phyloP scores from a whole-genome alignment of 1,140 invertebrate genomes.

The Hyles vespertilio region DNA sequence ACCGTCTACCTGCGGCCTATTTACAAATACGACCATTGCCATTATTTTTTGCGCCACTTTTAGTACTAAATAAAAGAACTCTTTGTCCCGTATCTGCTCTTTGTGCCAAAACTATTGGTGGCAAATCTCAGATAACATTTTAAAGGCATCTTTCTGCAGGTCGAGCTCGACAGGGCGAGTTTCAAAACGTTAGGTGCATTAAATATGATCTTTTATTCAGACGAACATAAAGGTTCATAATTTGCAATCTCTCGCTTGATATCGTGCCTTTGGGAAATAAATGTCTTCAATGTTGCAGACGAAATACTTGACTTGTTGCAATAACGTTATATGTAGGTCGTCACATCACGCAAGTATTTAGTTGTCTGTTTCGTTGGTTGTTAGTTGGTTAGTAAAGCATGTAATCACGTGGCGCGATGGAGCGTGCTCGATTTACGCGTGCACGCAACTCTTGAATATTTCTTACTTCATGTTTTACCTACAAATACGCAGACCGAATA shows the following conservation, averaged over 20 bases:
- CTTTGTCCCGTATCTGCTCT: constrained; percentile 45
- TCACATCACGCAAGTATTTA: no score
- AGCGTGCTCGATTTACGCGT: constrained; percentile 41
- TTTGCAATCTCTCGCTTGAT: no score
- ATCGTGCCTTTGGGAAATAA: no score
- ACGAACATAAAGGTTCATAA: no score
- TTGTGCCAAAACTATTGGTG: constrained; percentile 37
- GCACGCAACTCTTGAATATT: constrained; percentile 29
- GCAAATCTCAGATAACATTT: constrained; percentile 16
- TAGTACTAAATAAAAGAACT: constrained; percentile 43
- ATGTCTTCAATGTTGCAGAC: no score
- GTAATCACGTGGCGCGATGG: constrained; percentile 53
- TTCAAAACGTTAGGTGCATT: no score
- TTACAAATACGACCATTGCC: constrained; percentile 61
- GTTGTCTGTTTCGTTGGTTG: constrained; percentile 36
- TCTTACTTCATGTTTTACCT: no score
- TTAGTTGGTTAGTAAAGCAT: constrained; percentile 61
- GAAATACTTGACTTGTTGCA: no score
- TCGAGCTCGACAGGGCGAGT: no score
- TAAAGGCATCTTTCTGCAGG: neutral
- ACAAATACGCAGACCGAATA: no score
- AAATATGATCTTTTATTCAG: no score
- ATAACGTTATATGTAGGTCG: no score
- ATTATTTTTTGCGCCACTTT: constrained; percentile 57
- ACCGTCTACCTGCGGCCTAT: constrained; percentile 63